Conservation (phyloP, 2,888 invertebrate genomes). For the Drosophila demipolita region DNA sequence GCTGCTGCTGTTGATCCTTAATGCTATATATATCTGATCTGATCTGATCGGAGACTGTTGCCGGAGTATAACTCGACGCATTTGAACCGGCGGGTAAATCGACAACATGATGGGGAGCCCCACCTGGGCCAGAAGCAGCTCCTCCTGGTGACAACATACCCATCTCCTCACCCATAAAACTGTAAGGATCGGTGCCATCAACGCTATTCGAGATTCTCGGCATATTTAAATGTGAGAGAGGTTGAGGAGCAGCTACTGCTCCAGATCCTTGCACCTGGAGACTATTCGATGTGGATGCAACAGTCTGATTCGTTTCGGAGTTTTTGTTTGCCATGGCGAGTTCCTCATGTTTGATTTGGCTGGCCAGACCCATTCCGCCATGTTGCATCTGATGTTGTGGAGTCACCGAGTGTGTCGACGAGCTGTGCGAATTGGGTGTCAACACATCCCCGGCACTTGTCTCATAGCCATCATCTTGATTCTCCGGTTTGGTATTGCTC, state of each 20-base stretch:
- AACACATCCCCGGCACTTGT: constrained; percentile 90
- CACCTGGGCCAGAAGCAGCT: constrained; percentile 28
- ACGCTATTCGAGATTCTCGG: constrained; percentile 23
- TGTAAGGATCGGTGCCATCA: constrained; percentile 89
- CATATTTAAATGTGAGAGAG: background rate
- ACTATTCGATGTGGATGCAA: constrained; percentile 18
- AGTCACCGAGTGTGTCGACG: constrained; percentile 81
- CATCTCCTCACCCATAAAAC: constrained; percentile 92
- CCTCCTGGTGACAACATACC: constrained; percentile 67
- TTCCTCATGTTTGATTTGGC: constrained; percentile 59
- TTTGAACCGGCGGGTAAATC: constrained; percentile 23
- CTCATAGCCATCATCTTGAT: constrained; percentile 95
- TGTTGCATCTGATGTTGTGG: constrained; percentile 80
- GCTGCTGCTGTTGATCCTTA: constrained; percentile 38
- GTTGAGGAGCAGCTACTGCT: background rate
- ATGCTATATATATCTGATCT: constrained; percentile 32
- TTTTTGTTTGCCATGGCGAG: constrained; percentile 32
- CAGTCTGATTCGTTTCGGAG: constrained; percentile 41
- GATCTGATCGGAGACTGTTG: constrained; percentile 4
- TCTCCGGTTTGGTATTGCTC: constrained; percentile 87
- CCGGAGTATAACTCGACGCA: constrained; percentile 31
- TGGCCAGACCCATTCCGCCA: constrained; percentile 39
- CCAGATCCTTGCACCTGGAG: constrained; percentile 16
- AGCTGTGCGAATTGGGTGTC: constrained; percentile 83
- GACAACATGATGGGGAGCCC: constrained; percentile 8